phyloP scores from a whole-genome alignment of 2,113 vertebrate genomes.

The Pardalotus punctatus region DNA sequence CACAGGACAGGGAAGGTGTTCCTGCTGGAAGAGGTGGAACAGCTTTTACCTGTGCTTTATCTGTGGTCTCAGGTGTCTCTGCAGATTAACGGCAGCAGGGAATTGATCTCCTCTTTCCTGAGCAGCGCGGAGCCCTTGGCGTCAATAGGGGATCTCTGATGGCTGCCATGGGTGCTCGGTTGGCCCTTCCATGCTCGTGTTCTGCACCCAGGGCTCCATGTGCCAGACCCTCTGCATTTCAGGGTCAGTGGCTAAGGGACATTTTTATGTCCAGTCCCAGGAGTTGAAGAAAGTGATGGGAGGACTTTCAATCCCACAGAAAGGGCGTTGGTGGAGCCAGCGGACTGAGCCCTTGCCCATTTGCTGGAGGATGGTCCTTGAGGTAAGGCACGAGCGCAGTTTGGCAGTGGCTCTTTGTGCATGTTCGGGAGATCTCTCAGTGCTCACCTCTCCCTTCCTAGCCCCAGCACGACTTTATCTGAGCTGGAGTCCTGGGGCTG shows the following conservation, averaged over 20 bases:
- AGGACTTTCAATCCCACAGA: background rate
- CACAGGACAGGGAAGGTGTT: background rate
- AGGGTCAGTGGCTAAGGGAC: background rate
- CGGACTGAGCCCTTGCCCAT: rapidly evolving
- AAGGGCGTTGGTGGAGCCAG: rapidly evolving
- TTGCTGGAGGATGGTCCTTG: background rate
- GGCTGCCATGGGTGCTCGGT: rapidly evolving
- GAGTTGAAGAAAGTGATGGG: background rate
- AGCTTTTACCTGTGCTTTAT: background rate
- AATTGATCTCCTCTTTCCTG: background rate
- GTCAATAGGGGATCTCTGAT: background rate
- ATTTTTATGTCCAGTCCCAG: background rate
- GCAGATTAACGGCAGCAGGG: rapidly evolving
- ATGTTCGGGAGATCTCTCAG: background rate
- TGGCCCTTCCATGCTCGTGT: rapidly evolving
- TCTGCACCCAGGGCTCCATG: background rate
- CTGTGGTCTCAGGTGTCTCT: background rate
- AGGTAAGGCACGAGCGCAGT: background rate
- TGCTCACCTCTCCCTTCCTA: background rate
- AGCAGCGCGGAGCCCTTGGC: background rate
- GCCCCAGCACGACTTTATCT: background rate
- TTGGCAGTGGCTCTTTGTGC: rapidly evolving
- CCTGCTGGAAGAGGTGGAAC: background rate
- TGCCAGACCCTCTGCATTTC: background rate
- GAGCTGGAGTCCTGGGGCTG: background rate